phyloP scores from a whole-genome alignment of 2,888 invertebrate species.

The Ctena decussata region DNA sequence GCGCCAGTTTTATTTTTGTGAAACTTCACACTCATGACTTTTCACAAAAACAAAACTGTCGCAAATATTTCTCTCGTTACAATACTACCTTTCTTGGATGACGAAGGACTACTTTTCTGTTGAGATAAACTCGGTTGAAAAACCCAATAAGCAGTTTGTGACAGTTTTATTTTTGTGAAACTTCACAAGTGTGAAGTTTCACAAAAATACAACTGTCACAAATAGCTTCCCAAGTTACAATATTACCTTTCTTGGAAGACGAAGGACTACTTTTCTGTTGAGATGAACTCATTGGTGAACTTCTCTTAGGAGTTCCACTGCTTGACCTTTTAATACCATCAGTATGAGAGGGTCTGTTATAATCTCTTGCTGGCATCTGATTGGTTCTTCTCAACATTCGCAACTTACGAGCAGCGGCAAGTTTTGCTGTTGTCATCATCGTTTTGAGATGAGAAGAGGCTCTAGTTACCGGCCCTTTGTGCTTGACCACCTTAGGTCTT shows the following conservation, averaged over 20 bases:
- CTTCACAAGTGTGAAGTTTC: too few species aligned
- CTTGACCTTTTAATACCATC: background rate
- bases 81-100: too few species aligned
- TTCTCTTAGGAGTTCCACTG: background rate
- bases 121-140: too few species aligned
- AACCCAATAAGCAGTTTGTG: too few species aligned
- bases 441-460: conserved; percentile 61
- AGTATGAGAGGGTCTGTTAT: background rate
- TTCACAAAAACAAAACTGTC: too few species aligned
- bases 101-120: too few species aligned
- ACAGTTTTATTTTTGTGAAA: too few species aligned
- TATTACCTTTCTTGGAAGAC: background rate
- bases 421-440: conserved; percentile 56
- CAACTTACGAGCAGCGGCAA: conserved; percentile 58
- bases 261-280: background rate
- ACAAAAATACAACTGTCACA: too few species aligned
- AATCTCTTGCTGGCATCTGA: background rate
- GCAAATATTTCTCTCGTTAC: too few species aligned
- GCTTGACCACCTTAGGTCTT: conserved; percentile 19
- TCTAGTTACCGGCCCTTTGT: conserved; percentile 55
- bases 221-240: too few species aligned
- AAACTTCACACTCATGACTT: too few species aligned
- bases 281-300: background rate
- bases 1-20: too few species aligned
- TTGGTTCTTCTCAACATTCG: conserved; percentile 30